Evolutionary conservation across 2,113 vertebrate genomes (phyloP).

Genomic region (Semnornis frantzii): DNA sequence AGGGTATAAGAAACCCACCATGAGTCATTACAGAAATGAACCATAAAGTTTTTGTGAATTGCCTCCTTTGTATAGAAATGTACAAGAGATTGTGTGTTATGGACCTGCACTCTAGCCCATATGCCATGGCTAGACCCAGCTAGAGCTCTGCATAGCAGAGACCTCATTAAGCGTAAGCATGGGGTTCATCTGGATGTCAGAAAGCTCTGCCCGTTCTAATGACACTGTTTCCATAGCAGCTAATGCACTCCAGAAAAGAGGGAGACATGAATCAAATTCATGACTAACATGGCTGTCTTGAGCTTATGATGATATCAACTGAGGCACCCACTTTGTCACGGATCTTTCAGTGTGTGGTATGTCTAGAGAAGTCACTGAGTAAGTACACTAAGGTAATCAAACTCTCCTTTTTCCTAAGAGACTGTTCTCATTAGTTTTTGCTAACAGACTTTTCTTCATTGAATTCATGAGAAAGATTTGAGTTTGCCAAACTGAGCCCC

Average conservation of each 20-base stretch:
- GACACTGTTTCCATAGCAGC: conserved; percentile 67
- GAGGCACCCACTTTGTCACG: conserved; percentile 59
- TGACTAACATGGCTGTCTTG: conserved; percentile 46
- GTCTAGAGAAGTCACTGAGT: conserved; percentile 44
- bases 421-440: conserved; percentile 48
- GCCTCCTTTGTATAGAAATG: not conserved
- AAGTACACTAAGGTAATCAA: conserved; percentile 35
- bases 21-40: not conserved
- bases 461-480: not conserved
- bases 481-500: not conserved
- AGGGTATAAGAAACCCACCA: not conserved
- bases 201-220: conserved; percentile 20
- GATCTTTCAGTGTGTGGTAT: conserved; percentile 43
- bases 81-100: not conserved
- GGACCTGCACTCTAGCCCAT: not conserved
- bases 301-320: conserved; percentile 40
- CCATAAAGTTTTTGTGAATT: not conserved
- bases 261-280: conserved; percentile 39
- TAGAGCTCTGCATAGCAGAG: not conserved
- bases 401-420: conserved; percentile 20
- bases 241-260: conserved; percentile 22
- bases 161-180: not conserved
- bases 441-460: conserved; percentile 29
- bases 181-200: conserved; percentile 32
- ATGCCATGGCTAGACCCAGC: not conserved